Conservation (phyloP, 2,888 invertebrate species). For the Argyra leucocephala region DNA sequence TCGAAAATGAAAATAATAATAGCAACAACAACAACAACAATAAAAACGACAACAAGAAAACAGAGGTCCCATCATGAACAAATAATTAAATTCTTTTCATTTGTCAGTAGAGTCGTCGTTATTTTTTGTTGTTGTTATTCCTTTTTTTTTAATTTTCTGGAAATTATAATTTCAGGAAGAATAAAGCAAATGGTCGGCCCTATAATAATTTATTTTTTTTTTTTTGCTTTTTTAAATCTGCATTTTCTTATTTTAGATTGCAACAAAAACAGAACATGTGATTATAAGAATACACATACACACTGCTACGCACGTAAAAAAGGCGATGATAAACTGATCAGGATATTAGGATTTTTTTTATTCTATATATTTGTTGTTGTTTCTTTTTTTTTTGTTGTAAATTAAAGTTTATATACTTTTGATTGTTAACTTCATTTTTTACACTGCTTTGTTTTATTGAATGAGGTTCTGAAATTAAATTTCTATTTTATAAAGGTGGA, state of each 20-base stretch:
- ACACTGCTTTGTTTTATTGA: neutral
- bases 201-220: no score
- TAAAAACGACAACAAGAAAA: no score
- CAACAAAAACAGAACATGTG: no score
- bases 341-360: neutral
- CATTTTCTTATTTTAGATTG: no score
- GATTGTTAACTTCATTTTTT: neutral
- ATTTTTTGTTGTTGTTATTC: no score
- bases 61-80: constrained; percentile 2
- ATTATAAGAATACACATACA: no score
- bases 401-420: no score
- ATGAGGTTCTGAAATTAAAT: neutral
- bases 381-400: neutral
- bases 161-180: no score
- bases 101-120: neutral
- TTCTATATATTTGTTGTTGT: neutral
- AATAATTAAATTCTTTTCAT: constrained; percentile 6
- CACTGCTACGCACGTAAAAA: no score
- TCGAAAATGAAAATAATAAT: neutral
- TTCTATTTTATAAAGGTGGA: neutral
- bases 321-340: neutral
- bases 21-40: neutral
- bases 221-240: no score
- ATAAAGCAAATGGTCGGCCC: no score
- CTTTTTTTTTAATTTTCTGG: no score